Conservation (phyloP, 2,113 vertebrate genomes). For the Siniperca knerii region DNA sequence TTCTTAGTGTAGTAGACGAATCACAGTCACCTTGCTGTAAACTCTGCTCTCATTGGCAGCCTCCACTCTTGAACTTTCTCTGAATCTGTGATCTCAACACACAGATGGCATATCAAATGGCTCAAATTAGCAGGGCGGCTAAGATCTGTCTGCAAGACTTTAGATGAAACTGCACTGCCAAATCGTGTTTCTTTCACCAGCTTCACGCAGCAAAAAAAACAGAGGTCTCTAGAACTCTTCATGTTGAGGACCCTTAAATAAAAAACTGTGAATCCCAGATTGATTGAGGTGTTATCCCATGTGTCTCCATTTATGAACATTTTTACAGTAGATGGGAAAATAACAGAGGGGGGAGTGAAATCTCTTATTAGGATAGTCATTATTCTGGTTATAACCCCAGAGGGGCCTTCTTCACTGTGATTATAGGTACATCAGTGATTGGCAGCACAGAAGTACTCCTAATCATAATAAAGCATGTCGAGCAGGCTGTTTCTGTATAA, state of each 20-base stretch:
- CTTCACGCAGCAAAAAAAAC: background rate
- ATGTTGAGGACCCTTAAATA: background rate
- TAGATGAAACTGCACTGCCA: background rate
- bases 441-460: slow-evolving; percentile 45
- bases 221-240: background rate
- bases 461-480: slow-evolving; percentile 33
- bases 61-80: slow-evolving; percentile 14
- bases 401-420: slow-evolving; percentile 58
- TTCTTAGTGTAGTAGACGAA: too few relatives aligned
- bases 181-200: background rate
- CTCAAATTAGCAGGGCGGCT: slow-evolving; percentile 13
- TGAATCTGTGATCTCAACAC: slow-evolving; percentile 13
- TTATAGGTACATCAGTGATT: slow-evolving; percentile 63
- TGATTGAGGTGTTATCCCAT: background rate
- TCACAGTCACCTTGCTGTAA: slow-evolving; percentile 12
- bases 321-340: slow-evolving; percentile 28
- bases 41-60: slow-evolving; percentile 31
- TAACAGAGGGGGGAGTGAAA: slow-evolving; percentile 24
- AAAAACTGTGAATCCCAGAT: background rate
- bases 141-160: slow-evolving; percentile 12
- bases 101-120: slow-evolving; percentile 55
- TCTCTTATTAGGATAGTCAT: slow-evolving; percentile 52
- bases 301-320: background rate
- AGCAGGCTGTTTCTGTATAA: slow-evolving; percentile 10
- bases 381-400: slow-evolving; percentile 56